Conservation (phyloP, 2,888 invertebrate genomes). For the Tetragonisca angustula region DNA sequence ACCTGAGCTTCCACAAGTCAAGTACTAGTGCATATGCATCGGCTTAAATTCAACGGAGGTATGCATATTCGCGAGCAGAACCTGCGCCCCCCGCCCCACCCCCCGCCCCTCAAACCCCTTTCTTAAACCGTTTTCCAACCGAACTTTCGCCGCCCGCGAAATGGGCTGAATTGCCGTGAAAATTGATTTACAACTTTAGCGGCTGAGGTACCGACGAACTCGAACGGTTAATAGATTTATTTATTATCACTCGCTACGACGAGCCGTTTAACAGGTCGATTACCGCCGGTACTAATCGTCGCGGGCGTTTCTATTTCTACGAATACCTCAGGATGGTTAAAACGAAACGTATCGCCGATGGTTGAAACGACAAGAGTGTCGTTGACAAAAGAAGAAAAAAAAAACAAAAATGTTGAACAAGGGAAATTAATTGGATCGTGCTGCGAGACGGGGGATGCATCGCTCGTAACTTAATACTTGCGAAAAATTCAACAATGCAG, state of each 20-base stretch:
- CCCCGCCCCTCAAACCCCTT: slow-evolving; percentile 13
- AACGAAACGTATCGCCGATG: too few relatives aligned
- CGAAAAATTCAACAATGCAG: too few relatives aligned
- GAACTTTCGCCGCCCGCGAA: background rate
- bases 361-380: too few relatives aligned
- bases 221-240: background rate
- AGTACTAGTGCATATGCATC: slow-evolving; percentile 68
- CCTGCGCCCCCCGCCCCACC: slow-evolving; percentile 17
- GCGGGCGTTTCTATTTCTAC: too few relatives aligned
- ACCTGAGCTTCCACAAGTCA: slow-evolving; percentile 58
- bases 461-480: too few relatives aligned
- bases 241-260: background rate
- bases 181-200: slow-evolving; percentile 40
- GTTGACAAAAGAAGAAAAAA: too few relatives aligned
- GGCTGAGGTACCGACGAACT: background rate
- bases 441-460: too few relatives aligned
- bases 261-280: background rate
- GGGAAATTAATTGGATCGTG: too few relatives aligned
- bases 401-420: too few relatives aligned
- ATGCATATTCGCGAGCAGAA: slow-evolving; percentile 41
- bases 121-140: slow-evolving; percentile 50
- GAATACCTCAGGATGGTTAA: too few relatives aligned
- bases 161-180: background rate
- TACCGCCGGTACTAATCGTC: too few relatives aligned
- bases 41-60: slow-evolving; percentile 61